These are phyloP conservation scores for Drosophila trapezifrons DNA, from an alignment of 1,140 invertebrate genomes.

Conservation along the genomic window DNA sequence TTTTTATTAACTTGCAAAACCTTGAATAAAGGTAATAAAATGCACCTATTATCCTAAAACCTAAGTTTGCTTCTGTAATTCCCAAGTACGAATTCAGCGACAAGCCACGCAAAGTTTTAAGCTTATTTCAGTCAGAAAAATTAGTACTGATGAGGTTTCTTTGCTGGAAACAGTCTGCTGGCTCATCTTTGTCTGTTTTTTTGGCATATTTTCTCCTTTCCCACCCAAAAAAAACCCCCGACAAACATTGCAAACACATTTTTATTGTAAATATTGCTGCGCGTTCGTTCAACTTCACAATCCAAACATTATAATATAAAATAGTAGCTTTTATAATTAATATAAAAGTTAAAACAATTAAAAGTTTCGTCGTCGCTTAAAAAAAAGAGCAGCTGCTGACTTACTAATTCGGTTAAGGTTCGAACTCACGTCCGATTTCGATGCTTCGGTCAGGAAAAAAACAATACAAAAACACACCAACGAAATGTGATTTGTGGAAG, in stretches of 20 bases:
- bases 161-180: too few species aligned
- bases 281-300: slow-evolving; percentile 37
- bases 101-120: too few species aligned
- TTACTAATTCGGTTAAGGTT: background rate
- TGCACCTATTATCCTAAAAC: too few species aligned
- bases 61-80: too few species aligned
- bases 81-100: too few species aligned
- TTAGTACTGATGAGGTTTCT: too few species aligned
- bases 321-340: slow-evolving; percentile 34
- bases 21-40: too few species aligned
- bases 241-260: slow-evolving; percentile 50
- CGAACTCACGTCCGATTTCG: slow-evolving; percentile 1
- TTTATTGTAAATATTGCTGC: slow-evolving; percentile 53
- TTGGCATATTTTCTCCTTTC: background rate
- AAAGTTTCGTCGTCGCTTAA: slow-evolving; percentile 19
- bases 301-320: slow-evolving; percentile 34
- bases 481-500: background rate
- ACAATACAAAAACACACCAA: too few species aligned
- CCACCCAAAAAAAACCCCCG: background rate
- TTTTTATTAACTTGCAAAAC: too few species aligned
- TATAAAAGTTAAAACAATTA: slow-evolving; percentile 44
- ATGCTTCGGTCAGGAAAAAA: slow-evolving; percentile 11
- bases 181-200: too few species aligned
- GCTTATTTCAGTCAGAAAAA: too few species aligned
- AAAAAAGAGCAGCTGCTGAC: slow-evolving; percentile 17